Percentiles rank a stretch among this genome's conserved stretches.
These are phyloP conservation scores for Cataglyphis cursor DNA, from an alignment of 2,888 invertebrate genomes.

Conservation along the genomic window DNA sequence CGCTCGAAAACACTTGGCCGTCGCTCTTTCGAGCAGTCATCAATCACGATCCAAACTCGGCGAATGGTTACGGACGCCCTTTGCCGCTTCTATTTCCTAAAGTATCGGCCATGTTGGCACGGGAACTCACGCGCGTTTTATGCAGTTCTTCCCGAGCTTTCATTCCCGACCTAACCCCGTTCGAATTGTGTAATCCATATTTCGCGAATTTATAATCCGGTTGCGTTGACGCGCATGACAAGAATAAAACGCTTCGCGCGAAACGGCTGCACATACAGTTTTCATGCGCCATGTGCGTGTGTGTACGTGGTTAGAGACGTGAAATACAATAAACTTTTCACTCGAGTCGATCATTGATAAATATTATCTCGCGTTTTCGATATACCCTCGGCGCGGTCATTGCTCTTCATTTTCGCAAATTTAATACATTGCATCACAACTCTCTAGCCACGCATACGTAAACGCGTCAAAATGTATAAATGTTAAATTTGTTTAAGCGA, in stretches of 20 bases:
- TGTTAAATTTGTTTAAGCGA: slow-evolving; percentile 49
- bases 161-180: background rate
- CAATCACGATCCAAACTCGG: slow-evolving; percentile 79
- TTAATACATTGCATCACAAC: slow-evolving; percentile 20
- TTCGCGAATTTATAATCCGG: background rate
- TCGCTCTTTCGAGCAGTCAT: slow-evolving; percentile 77
- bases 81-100: slow-evolving; percentile 70
- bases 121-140: slow-evolving; percentile 9
- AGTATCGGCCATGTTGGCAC: slow-evolving; percentile 58
- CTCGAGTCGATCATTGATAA: slow-evolving; percentile 33
- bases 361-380: slow-evolving; percentile 47
- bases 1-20: slow-evolving; percentile 80
- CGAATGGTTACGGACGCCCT: slow-evolving; percentile 72
- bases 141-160: background rate
- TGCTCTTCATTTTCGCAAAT: slow-evolving; percentile 38
- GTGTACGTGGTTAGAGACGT: background rate
- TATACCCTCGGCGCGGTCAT: slow-evolving; percentile 36
- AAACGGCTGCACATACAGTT: background rate
- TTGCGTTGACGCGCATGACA: background rate
- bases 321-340: slow-evolving; percentile 48
- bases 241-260: background rate
- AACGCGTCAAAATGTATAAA: slow-evolving; percentile 45
- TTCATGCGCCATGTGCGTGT: background rate
- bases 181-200: background rate
- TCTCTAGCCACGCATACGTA: background rate